Evolutionary conservation across 2,888 invertebrate genomes (phyloP), one percentile per base, ranked within the genome.

Genomic region (Ischnus inquisitorius): DNA sequence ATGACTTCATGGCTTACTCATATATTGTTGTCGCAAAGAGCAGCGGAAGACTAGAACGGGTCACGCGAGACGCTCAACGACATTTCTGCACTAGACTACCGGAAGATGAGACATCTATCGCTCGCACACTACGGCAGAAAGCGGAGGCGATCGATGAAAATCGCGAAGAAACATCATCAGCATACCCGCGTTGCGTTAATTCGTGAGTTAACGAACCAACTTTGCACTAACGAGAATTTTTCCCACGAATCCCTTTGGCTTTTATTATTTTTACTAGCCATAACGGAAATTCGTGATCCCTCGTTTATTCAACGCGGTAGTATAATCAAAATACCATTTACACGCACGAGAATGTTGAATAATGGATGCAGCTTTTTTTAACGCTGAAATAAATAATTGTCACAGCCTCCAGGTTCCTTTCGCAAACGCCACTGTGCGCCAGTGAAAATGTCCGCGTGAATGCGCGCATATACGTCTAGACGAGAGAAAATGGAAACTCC

Each of bases 221-320:
- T n/a, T n/a, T n/a, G 48, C 16, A 8, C 22, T 28, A 68, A 48
- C 48, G 68, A 46, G 48, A 68, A 69, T 51, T 51, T n/a, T 69
- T 51, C 46, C 16, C 34, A 12, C 5, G 34, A 48, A 64, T 64
- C 46, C n/a, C 16, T 28, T n/a, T 6, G 41, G 16, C 4, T 28
- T 39, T 34, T 28, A 65, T 41, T 39, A 65, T 25, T 51, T 28
- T 51, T 16, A 25, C 34, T 46, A 28, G 34, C 39, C n/a, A 8
- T 0, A 34, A 4, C 25, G 48, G 34, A 16, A 12, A 51, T 69
- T 51, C 51, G 54, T 71, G 22, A 54, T 57, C 19, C 19, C 19
- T 19, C 39, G 39, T 71, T 71, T 54, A 57, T 71, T 71, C 16
- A 19, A 51, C 16, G 54, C 39, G 16, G 28, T 4, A n/a, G 39